Evolutionary conservation across 64 coral and sea anemone species (phyloP), one percentile per base, ranked within the genome.

Genomic region (Dendronephthya gigantea): DNA sequence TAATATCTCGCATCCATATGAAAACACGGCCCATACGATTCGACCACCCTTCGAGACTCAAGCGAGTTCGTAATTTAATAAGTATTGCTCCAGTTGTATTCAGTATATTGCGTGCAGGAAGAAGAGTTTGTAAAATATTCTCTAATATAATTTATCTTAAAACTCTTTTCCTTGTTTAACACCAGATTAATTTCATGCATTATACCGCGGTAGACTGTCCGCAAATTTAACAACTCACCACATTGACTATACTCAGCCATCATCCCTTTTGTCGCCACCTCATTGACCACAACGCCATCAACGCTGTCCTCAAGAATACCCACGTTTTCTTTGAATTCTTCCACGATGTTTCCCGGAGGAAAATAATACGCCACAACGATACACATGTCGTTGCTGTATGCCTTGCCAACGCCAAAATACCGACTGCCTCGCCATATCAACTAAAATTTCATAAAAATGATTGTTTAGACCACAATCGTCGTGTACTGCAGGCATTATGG

Each of bases 301-400:
- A 39, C 36, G 15, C 37, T 82, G 32, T 92, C 86, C 9, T 92
- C 95, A 48, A 88, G 39, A 30, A 52, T 90, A 31, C 84, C 49
- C 13, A 98, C 92, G 86, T 98, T 98, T 17, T 89, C 82, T 23
- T 50, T 85, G 83, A 98, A 98, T 58, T 82, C 91, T 12, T 90
- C 92, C 69, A 93, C 95, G 38, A 93, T 88, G 82, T 98, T 98
- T 34, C 95, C 95, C 9, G 95, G 95, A 33, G 95, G 95, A 79
- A 93, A 92, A 51, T 98, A 98, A 66, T 90, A 98, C 0, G 95
- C 92, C 1, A 98, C 95, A 16, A 98, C 95, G n/a, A 98, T 87
- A 11, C 92, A 98, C 13, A 93, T 68, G 56, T 98, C 92, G 50
- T 84, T 88, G 39, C 85, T 51, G 0, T 76, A 31, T 2, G 95